phyloP scores from a whole-genome alignment of 2,797 vertebrate genomes.

The Monodelphis domestica region DNA sequence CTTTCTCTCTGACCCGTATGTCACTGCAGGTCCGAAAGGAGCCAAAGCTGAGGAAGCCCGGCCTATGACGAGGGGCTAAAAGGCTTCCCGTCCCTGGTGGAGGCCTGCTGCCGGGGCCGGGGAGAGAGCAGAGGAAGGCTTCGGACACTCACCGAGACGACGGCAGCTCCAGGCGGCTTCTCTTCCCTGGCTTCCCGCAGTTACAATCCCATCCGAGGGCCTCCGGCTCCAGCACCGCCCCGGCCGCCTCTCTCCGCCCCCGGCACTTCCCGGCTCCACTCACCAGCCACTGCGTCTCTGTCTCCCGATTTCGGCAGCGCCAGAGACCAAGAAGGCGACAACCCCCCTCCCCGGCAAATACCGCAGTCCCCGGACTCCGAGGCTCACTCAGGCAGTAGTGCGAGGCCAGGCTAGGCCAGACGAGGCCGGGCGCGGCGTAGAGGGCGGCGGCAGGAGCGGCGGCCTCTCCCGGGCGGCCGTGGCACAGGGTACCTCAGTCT shows the following conservation, averaged over 20 bases:
- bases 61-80: neutral
- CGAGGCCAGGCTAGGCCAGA: conserved; percentile 49
- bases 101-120: conserved; percentile 56
- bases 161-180: conserved; percentile 75
- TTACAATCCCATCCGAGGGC: conserved; percentile 55
- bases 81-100: conserved; percentile 51
- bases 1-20: neutral
- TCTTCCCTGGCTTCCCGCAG: conserved; percentile 68
- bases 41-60: neutral
- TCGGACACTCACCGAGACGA: conserved; percentile 78
- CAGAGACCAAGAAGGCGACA: conserved; percentile 73
- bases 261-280: conserved; percentile 67
- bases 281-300: conserved; percentile 58
- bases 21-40: neutral
- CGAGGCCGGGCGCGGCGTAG: conserved; percentile 65
- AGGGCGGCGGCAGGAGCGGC: conserved; percentile 69
- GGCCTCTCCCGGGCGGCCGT: conserved; percentile 66
- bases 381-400: conserved; percentile 49
- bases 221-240: conserved; percentile 70
- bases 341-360: conserved; percentile 75
- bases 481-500: conserved; percentile 31
- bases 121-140: conserved; percentile 53
- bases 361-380: conserved; percentile 77
- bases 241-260: conserved; percentile 76
- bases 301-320: conserved; percentile 68